Conservation (phyloP, 2,888 invertebrate genomes). For the Eilema depressum region DNA sequence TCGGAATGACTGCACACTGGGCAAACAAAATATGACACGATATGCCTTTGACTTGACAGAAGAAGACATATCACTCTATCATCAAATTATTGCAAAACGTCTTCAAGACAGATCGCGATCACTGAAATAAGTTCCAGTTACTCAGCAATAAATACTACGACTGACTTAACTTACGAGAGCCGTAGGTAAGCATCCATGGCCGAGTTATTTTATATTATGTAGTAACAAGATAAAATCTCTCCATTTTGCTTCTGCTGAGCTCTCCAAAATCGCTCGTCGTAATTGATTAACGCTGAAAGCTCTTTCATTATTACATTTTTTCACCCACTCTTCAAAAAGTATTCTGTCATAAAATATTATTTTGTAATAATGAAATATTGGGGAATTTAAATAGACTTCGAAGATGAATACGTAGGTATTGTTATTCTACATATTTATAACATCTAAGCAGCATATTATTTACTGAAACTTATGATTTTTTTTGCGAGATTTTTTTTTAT, state of each 20-base stretch:
- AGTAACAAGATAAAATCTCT: background rate
- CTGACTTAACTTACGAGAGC: background rate
- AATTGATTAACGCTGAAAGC: background rate
- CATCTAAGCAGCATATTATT: too few species aligned
- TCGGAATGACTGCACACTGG: too few species aligned
- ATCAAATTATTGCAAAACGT: too few species aligned
- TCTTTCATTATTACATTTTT: slow-evolving; percentile 1
- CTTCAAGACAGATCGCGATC: too few species aligned
- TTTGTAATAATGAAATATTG: background rate
- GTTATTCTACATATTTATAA: background rate
- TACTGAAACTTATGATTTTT: too few species aligned
- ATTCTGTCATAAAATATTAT: background rate
- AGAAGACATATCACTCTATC: too few species aligned
- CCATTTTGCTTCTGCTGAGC: background rate
- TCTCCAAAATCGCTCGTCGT: background rate
- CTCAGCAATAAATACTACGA: background rate
- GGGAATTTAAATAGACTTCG: background rate
- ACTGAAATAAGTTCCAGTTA: background rate
- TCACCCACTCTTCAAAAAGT: background rate
- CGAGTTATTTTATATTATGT: background rate
- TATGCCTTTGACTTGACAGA: too few species aligned
- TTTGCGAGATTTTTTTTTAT: too few species aligned
- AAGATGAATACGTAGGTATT: background rate
- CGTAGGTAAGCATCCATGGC: background rate
- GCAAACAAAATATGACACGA: too few species aligned